Evolutionary conservation across 1,140 invertebrate genomes (phyloP), one percentile per base, ranked within the genome.

Genomic region (Lepidurus couesii): DNA sequence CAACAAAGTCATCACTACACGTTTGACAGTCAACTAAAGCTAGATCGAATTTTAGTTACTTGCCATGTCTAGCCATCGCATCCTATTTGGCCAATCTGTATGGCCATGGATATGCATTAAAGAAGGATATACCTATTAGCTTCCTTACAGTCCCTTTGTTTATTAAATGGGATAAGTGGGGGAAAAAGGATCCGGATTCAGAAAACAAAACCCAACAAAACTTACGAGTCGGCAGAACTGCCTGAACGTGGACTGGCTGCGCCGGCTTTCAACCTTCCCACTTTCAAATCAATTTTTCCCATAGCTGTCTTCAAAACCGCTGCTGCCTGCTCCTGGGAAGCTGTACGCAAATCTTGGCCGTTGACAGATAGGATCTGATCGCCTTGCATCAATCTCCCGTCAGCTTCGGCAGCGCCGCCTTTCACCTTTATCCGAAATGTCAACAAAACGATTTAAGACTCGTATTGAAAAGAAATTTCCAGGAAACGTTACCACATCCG

Each of bases 331-430:
- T 96, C 92, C 82, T 77, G 75, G 24, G 92, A 91, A 1, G 90
- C 90, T 77, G 90, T 89, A 78, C 92, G 91, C 43, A 99, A 86
- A 83, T 97, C 92, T 83, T 95, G 91, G 10, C 92, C 94, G 84
- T 98, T 96, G 0, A 99, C 93, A 42, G 93, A 88, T 11, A 96
- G 85, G 74, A 99, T 91, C 81, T 96, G 90, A 85, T 99, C 97
- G 16, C 97, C 97, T 83, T 93, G 92, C 86, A 95, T 92, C 78
- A 99, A 89, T 80, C 94, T 90, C 9, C 93, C 95, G 85, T 98
- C 96, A 47, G 94, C 89, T 81, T 97, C 94, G 0, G 96, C 96
- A 77, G 91, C 91, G 47, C 97, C 94, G 5, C 96, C 97, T 78
- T 91, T 90, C 2, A 95, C 88, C 95, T 96, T 82, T 45, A 16